These are phyloP conservation scores for Vanessa atalanta DNA, from an alignment of 1,140 invertebrate genomes.

Conservation along the genomic window DNA sequence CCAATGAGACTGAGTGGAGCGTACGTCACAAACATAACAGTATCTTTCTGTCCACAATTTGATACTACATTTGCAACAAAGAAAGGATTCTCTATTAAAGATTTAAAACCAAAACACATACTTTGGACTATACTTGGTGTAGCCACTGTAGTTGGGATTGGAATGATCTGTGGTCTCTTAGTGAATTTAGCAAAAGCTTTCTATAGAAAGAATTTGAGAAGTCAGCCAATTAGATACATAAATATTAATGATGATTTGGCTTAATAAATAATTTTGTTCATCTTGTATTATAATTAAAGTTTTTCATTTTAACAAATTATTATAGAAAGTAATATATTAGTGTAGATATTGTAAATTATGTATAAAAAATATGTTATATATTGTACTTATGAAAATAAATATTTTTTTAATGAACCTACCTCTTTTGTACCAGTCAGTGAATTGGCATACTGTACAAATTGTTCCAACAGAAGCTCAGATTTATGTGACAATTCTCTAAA, in stretches of 20 bases:
- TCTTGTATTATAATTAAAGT: slow-evolving; percentile 27
- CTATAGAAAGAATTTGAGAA: slow-evolving; percentile 61
- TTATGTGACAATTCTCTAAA: slow-evolving; percentile 82
- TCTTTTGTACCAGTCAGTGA: slow-evolving; percentile 79
- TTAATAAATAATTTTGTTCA: slow-evolving; percentile 42
- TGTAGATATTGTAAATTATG: slow-evolving; percentile 28
- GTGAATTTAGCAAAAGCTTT: slow-evolving; percentile 60
- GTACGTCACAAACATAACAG: slow-evolving; percentile 68
- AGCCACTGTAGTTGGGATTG: slow-evolving; percentile 58
- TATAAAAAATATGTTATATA: slow-evolving; percentile 34
- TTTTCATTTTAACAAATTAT: slow-evolving; percentile 25
- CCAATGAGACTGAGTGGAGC: slow-evolving; percentile 69
- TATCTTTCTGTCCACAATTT: slow-evolving; percentile 64
- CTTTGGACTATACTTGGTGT: slow-evolving; percentile 73
- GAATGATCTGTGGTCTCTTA: slow-evolving; percentile 65
- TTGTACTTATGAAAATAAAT: slow-evolving; percentile 36
- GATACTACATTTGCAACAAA: slow-evolving; percentile 57
- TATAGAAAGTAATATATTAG: slow-evolving; percentile 19
- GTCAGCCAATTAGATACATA: slow-evolving; percentile 65
- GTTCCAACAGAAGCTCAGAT: slow-evolving; percentile 81
- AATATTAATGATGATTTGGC: slow-evolving; percentile 68
- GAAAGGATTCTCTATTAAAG: slow-evolving; percentile 56
- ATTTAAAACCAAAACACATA: slow-evolving; percentile 69
- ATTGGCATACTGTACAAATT: slow-evolving; percentile 82
- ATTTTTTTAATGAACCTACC: slow-evolving; percentile 65